Conservation (phyloP, 1,140 invertebrate species). For the Leptestheria dahalacensis region DNA sequence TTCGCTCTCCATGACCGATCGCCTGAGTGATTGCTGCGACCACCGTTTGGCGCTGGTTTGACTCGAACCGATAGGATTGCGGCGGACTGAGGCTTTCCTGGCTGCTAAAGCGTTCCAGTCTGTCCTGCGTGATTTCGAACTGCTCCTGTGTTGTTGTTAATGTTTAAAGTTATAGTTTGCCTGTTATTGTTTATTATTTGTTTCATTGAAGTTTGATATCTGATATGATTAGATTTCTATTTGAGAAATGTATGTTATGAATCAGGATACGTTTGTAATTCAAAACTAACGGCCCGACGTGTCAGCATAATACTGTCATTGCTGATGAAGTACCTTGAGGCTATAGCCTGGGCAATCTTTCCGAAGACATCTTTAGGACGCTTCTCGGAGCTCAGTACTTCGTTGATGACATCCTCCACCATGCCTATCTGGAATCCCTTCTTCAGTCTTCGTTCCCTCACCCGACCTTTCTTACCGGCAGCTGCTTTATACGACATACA, state of each 20-base stretch:
- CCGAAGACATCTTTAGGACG: conserved; percentile 57
- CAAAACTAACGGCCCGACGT: too few relatives aligned
- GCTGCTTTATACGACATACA: too few relatives aligned
- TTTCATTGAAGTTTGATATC: too few relatives aligned
- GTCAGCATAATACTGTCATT: neutral
- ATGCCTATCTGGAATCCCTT: conserved; percentile 77
- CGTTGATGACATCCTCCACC: conserved; percentile 62
- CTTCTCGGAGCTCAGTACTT: conserved; percentile 43
- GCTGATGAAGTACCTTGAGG: conserved; percentile 29
- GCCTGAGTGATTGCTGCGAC: conserved; percentile 49
- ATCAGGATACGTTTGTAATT: too few relatives aligned
- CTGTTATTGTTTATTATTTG: too few relatives aligned
- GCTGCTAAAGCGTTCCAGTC: conserved; percentile 60
- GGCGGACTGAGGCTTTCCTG: neutral
- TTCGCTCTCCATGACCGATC: conserved; percentile 35
- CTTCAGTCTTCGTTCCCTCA: conserved; percentile 67
- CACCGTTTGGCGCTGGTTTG: conserved; percentile 40
- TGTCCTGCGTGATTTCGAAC: conserved; percentile 36
- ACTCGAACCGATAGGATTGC: conserved; percentile 59
- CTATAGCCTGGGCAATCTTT: conserved; percentile 60
- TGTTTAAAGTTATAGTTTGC: too few relatives aligned
- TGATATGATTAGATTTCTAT: too few relatives aligned
- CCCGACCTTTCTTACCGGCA: conserved; percentile 62
- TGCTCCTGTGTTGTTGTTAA: conserved; percentile 8
- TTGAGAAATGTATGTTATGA: too few relatives aligned